These are phyloP conservation scores for Dichetophora obliterata DNA, from an alignment of 2,888 invertebrate genomes.

Conservation along the genomic window DNA sequence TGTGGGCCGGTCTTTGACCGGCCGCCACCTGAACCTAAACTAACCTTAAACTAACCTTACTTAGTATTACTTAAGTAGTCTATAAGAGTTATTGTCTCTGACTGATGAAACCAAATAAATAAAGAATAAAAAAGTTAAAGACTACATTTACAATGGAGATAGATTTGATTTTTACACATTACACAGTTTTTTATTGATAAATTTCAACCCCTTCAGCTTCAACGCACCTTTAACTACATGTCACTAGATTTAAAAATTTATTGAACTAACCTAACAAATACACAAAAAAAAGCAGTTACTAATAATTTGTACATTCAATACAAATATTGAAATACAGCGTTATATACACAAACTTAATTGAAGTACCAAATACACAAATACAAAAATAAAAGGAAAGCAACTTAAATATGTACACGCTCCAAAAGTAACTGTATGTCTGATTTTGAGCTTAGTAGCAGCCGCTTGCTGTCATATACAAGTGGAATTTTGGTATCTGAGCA, in stretches of 20 bases:
- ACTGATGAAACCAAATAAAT: no score
- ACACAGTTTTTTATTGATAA: not conserved
- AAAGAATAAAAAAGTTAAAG: no score
- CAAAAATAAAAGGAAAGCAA: not conserved
- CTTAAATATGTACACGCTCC: slow-evolving; percentile 37
- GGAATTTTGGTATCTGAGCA: slow-evolving; percentile 58
- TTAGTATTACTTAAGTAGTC: no score
- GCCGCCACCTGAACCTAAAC: no score
- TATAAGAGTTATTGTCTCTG: no score
- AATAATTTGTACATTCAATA: slow-evolving; percentile 24
- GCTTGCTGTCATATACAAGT: slow-evolving; percentile 54
- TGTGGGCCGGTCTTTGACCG: no score
- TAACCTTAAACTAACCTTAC: no score
- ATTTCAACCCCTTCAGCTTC: not conserved
- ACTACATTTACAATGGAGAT: no score
- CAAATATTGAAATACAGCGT: not conserved
- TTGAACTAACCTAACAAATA: not conserved
- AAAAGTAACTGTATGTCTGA: slow-evolving; percentile 55
- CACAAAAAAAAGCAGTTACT: not conserved
- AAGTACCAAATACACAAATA: not conserved
- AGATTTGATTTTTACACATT: not conserved
- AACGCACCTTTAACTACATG: not conserved
- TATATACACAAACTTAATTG: slow-evolving; percentile 18
- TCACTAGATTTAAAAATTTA: not conserved
- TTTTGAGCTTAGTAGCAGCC: slow-evolving; percentile 57